Base-by-base conservation (phyloP, 2,113 vertebrate species). In the Zingel zingel region DNA sequence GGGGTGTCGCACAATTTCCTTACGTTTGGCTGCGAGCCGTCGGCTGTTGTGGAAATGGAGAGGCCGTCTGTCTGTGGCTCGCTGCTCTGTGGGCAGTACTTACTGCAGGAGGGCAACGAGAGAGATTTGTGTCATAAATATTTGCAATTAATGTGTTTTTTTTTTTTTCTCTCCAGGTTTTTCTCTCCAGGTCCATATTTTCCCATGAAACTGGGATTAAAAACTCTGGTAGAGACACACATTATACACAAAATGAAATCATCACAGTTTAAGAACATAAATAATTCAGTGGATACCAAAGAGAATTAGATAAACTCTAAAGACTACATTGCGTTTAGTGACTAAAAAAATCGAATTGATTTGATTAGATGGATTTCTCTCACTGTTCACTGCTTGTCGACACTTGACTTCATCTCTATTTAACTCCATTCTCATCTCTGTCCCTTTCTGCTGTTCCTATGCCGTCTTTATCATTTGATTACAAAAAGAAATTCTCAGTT, bases 11-110 rank as follows among this genome's bases (percentile, higher is more conserved):
- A 91, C 79, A 94, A 91, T 94, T 94, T 97, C 96, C 98, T 99
- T 99, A 99, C 98, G 12, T 99, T 99, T 95, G 97, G 96, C 94
- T 99, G 98, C 48, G 98, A 99, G 94, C 97, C 97, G 92, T 99
- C 98, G 1, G 97, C 97, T 81, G 97, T 97, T 65, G 98, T 99
- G 88, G 98, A 99, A 64, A 99, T 96, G 19, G 98, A 99, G 93
- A 99, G 97, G 95, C 97, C 98, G 83, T 99, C 98, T 1, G 97
- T 98, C 95, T 97, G 98, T 47, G 97, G 97, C 93, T 98, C 97
- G 7, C 94, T 96, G 25, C 90, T 93, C 83, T 98, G 97, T 43
- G 97, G 96, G 86, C 97, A 96, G 95, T 96, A 97, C 94, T 97
- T 98, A 96, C 95, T 94, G 87, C 45, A 25, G 67, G 77, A 57